Evolutionary conservation across 2,113 vertebrate species (phyloP).

Genomic region (Halcyon malimbica): DNA sequence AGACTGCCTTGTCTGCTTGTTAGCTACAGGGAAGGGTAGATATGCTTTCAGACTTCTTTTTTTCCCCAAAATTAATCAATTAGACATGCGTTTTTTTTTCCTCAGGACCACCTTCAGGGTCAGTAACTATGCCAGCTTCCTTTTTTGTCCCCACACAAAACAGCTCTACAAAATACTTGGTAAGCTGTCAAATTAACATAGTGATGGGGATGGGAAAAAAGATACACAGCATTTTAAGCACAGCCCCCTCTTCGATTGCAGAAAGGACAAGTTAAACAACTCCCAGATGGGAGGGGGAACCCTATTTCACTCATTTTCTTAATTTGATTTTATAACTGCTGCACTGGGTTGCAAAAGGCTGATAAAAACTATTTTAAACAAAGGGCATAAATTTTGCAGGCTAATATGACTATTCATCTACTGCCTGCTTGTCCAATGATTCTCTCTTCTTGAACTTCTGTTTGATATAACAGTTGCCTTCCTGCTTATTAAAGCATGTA

Average conservation of each 20-base stretch:
- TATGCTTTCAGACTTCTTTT: neutral
- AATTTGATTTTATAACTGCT: neutral
- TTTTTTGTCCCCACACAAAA: neutral
- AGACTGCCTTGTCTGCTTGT: neutral
- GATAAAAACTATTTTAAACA: constrained; percentile 28
- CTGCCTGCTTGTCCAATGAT: neutral
- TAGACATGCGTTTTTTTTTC: neutral
- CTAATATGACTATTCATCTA: neutral
- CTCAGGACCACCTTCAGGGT: neutral
- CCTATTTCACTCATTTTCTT: neutral
- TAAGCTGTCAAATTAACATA: neutral
- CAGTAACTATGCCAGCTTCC: neutral
- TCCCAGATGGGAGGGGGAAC: neutral
- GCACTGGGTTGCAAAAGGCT: neutral
- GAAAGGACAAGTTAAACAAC: neutral
- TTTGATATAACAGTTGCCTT: constrained; percentile 50
- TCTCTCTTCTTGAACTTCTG: constrained; percentile 4
- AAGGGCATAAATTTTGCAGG: neutral
- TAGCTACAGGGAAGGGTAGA: neutral
- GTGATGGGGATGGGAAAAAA: neutral
- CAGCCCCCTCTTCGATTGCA: neutral
- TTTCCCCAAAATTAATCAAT: neutral
- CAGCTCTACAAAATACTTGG: neutral
- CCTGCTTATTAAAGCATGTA: neutral
- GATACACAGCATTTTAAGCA: neutral